Percentiles rank a stretch among this genome's conserved stretches.
phyloP scores from a whole-genome alignment of 2,797 vertebrate species.

The Semaprochilodus insignis region DNA sequence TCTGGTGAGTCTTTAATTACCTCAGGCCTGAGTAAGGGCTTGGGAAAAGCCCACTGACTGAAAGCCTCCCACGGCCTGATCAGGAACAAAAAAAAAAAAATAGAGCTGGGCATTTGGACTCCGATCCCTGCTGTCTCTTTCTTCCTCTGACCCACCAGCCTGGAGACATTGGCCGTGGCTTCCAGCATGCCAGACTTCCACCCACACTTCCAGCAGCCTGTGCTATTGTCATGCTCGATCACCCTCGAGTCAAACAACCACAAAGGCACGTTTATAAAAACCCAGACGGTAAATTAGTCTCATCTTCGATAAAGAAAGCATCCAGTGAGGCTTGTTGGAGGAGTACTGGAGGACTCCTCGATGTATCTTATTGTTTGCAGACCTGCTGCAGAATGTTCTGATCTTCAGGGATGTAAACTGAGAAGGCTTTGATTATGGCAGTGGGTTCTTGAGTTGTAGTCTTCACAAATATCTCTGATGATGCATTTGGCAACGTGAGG shows the following conservation, averaged over 20 bases:
- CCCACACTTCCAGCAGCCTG: conserved; percentile 3
- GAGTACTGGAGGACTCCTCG: neutral
- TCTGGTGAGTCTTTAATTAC: conserved; percentile 48
- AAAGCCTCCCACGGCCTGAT: conserved; percentile 18
- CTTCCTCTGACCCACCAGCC: conserved; percentile 20
- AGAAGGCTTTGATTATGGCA: conserved; percentile 3
- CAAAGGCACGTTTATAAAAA: conserved; percentile 19
- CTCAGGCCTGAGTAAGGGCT: conserved; percentile 5
- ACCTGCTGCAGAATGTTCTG: conserved; percentile 7
- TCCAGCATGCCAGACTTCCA: conserved; percentile 18
- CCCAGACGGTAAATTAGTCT: conserved; percentile 9
- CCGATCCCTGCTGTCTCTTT: conserved; percentile 28
- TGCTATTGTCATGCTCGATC: conserved; percentile 15
- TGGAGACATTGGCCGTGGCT: conserved; percentile 18
- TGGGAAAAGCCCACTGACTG: conserved; percentile 33
- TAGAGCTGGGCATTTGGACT: conserved; percentile 12
- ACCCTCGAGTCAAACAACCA: conserved; percentile 8
- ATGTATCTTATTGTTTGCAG: conserved; percentile 16
- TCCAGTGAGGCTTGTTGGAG: conserved; percentile 2
- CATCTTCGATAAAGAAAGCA: conserved; percentile 6
- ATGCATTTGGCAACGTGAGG: conserved; percentile 6
- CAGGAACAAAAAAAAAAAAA: conserved; percentile 26
- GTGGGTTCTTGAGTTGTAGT: neutral
- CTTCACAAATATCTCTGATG: conserved; percentile 4
- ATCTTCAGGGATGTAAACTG: conserved; percentile 22